Percentiles rank a stretch among this genome's conserved stretches.
These are phyloP conservation scores for Rhea americana DNA, from an alignment of 2,113 vertebrate genomes.

Conservation along the genomic window DNA sequence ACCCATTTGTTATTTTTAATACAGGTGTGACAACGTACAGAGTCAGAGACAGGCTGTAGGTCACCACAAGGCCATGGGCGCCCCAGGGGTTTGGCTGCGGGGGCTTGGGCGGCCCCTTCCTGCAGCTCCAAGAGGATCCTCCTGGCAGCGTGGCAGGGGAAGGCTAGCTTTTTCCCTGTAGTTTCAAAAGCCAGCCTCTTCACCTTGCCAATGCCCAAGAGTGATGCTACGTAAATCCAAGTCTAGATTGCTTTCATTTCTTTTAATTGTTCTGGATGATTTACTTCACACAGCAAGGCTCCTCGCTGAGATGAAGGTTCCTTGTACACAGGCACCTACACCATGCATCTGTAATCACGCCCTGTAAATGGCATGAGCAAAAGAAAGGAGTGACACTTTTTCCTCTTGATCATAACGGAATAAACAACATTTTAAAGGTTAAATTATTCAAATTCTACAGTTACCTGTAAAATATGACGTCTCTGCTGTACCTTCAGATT, in stretches of 20 bases:
- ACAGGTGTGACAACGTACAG: not conserved
- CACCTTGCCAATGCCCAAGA: not conserved
- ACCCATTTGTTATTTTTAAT: not conserved
- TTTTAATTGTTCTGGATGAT: conserved; percentile 9
- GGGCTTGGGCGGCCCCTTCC: not conserved
- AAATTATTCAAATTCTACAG: conserved; percentile 76
- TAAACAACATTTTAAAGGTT: conserved; percentile 79
- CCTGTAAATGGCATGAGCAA: conserved; percentile 71
- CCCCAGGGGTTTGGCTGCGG: not conserved
- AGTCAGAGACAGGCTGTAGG: not conserved
- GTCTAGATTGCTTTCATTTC: not conserved
- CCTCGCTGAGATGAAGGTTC: conserved; percentile 1
- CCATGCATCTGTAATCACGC: conserved; percentile 62
- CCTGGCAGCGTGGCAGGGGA: not conserved
- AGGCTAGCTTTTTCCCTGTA: not conserved
- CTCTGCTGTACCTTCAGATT: conserved; percentile 62
- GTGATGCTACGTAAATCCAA: not conserved
- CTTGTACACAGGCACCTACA: conserved; percentile 55
- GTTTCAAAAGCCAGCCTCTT: not conserved
- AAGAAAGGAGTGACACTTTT: conserved; percentile 75
- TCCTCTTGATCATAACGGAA: conserved; percentile 77
- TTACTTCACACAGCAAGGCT: not conserved
- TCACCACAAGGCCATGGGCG: not conserved
- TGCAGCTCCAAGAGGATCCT: not conserved
- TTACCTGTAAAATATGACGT: conserved; percentile 44